Evolutionary conservation across 2,888 invertebrate species (phyloP).

Genomic region (Dryomyza anilis): DNA sequence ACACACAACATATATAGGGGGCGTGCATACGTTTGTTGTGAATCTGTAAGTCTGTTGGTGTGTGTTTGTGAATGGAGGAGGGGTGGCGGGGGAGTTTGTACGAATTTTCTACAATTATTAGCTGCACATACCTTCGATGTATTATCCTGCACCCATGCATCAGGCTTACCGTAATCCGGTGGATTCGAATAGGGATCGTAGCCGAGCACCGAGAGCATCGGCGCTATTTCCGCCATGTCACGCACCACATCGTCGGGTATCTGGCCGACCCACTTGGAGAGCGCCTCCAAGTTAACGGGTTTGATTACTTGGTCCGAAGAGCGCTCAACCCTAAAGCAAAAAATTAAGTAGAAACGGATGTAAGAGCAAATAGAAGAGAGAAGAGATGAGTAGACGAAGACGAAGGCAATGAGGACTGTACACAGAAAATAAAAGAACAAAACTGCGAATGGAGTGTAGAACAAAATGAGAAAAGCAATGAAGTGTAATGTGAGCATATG

Average conservation of each 20-base stretch:
- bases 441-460: no score
- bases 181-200: constrained; percentile 98
- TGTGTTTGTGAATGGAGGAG: background rate
- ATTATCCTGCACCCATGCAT: constrained; percentile 74
- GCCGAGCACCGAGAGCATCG: constrained; percentile 89
- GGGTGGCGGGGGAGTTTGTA: background rate
- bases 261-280: constrained; percentile 89
- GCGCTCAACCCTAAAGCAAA: constrained; percentile 94
- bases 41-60: background rate
- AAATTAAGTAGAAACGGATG: no score
- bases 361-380: no score
- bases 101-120: constrained; percentile 14
- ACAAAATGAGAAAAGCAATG: no score
- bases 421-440: background rate
- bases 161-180: constrained; percentile 89
- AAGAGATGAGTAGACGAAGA: constrained; percentile 1
- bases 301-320: constrained; percentile 99
- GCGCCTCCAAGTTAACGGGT: constrained; percentile 94
- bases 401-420: background rate
- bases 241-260: constrained; percentile 88
- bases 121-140: constrained; percentile 61
- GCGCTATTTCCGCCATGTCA: constrained; percentile 92
- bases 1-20: constrained; percentile 34
- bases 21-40: constrained; percentile 32
- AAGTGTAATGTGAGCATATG: no score